A percentile compares a stretch with the other conserved stretches of the same genome.
Conservation (phyloP, 2,797 vertebrate genomes). For the Falco cherrug region DNA sequence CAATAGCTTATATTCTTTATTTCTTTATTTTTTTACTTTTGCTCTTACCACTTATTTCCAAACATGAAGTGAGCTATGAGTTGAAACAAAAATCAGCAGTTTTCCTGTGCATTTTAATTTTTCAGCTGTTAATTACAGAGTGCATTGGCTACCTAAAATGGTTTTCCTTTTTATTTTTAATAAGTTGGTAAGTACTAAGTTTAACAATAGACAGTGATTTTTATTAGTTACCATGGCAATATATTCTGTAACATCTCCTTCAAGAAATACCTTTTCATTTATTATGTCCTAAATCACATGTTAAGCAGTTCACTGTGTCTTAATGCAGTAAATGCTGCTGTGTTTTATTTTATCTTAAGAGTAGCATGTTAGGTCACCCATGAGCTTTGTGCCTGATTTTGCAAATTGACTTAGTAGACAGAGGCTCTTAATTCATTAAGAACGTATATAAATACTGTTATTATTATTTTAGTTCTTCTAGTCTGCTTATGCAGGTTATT, state of each 20-base stretch:
- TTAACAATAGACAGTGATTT: neutral
- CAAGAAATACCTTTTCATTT: neutral
- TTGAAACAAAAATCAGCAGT: neutral
- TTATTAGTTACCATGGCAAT: slow-evolving; percentile 19
- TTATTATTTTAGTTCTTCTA: neutral
- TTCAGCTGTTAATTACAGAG: neutral
- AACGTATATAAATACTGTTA: neutral
- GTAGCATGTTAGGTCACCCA: neutral
- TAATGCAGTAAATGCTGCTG: neutral
- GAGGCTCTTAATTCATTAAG: neutral
- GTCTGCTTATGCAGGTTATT: neutral
- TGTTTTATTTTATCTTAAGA: neutral
- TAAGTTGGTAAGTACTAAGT: neutral
- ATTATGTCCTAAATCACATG: neutral
- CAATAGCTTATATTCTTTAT: neutral
- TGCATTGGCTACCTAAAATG: neutral
- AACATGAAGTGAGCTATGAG: neutral
- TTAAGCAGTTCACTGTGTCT: neutral
- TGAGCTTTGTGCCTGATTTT: neutral
- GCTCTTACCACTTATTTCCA: neutral
- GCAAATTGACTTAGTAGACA: neutral
- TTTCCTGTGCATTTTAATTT: neutral
- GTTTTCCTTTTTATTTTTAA: slow-evolving; percentile 21
- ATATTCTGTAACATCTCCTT: neutral
- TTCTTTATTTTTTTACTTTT: neutral